phyloP scores from a whole-genome alignment of 53 echinoderm and acorn worm genomes.

The Stichopus horrens region DNA sequence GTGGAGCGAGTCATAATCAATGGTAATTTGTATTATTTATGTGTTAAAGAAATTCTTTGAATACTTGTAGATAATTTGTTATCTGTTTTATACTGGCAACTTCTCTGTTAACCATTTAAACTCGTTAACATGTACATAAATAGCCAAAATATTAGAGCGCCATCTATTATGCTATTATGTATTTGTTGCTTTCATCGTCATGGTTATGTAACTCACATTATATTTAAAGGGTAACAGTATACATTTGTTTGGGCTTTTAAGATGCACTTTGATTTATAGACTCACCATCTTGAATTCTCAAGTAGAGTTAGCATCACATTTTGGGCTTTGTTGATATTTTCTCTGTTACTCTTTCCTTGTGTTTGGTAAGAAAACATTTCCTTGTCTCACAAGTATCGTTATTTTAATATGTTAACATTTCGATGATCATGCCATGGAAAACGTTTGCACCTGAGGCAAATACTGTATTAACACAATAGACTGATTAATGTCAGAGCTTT shows the following conservation, averaged over 20 bases:
- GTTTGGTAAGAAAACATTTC: not conserved
- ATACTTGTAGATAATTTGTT: not conserved
- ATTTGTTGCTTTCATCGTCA: not conserved
- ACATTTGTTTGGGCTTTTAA: not conserved
- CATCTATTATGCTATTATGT: not conserved
- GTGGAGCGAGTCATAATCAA: too few relatives aligned
- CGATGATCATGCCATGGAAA: not conserved
- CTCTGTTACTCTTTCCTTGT: not conserved
- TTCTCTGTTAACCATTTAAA: not conserved
- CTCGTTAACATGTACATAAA: not conserved
- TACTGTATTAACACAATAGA: too few relatives aligned
- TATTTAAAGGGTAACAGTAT: not conserved
- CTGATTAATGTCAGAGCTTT: too few relatives aligned
- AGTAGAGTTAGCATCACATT: not conserved
- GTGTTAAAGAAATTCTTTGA: too few relatives aligned
- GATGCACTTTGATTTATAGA: not conserved
- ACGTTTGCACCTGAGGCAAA: not conserved
- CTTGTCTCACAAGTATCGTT: too few relatives aligned
- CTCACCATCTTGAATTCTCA: not conserved
- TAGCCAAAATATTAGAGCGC: not conserved
- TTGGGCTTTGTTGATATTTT: not conserved
- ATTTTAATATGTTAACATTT: not conserved
- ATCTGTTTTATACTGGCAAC: not conserved
- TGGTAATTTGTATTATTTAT: too few relatives aligned
- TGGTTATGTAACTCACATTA: too few relatives aligned